Conservation (phyloP, 1,140 invertebrate species). For the Piezodorus guildinii region DNA sequence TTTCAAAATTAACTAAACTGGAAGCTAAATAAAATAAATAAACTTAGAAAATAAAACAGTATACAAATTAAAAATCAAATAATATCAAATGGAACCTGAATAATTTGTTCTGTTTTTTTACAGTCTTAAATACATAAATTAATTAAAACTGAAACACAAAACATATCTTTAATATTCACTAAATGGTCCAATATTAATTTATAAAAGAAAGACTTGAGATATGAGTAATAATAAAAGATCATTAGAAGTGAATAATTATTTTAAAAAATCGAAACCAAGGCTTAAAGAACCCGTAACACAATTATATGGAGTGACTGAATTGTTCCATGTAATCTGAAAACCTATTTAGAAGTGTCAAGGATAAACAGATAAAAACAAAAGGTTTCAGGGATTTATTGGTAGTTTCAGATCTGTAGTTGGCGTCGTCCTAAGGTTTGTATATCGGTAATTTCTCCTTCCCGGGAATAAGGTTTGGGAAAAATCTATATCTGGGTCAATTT, state of each 20-base stretch:
- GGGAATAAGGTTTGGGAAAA: slow-evolving; percentile 8
- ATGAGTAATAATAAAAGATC: neutral
- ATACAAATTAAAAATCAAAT: no score
- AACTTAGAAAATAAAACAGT: no score
- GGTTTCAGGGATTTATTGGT: slow-evolving; percentile 3
- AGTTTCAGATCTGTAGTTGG: slow-evolving; percentile 9
- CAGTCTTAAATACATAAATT: no score
- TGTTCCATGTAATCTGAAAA: neutral
- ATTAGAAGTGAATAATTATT: neutral
- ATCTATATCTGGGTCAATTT: slow-evolving; percentile 19
- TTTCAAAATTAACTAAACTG: no score
- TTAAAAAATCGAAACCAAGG: neutral
- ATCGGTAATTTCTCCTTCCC: slow-evolving; percentile 6
- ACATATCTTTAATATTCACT: no score
- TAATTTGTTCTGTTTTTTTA: no score
- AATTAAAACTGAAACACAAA: no score
- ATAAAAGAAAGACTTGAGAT: no score
- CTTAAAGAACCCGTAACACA: neutral
- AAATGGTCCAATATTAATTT: no score
- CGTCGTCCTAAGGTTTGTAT: slow-evolving; percentile 8
- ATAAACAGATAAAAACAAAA: neutral
- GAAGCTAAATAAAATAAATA: no score
- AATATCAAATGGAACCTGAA: no score
- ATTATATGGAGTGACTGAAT: neutral
- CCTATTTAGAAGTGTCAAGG: neutral